Conservation (phyloP, 2,797 vertebrate species). For the Lutjanus campechanus region DNA sequence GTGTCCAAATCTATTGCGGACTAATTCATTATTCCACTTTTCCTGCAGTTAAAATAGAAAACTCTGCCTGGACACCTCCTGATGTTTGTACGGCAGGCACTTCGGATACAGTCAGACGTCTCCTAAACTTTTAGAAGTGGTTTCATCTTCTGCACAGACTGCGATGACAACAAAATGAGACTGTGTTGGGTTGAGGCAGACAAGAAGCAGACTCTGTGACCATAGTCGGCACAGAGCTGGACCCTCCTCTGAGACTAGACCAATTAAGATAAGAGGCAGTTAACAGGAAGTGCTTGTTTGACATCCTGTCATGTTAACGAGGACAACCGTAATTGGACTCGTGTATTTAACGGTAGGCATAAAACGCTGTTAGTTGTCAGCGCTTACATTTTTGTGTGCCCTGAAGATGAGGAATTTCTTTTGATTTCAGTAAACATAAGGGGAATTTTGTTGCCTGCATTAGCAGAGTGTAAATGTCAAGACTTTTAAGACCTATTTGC, state of each 20-base stretch:
- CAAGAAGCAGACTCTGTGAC: constrained; percentile 78
- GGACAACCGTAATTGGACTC: constrained; percentile 78
- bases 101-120: constrained; percentile 36
- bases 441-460: constrained; percentile 6
- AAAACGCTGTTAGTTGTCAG: constrained; percentile 73
- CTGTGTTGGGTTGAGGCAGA: constrained; percentile 65
- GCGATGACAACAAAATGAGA: constrained; percentile 72
- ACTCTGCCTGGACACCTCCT: neutral
- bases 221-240: constrained; percentile 58
- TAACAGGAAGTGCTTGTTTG: constrained; percentile 90
- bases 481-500: constrained; percentile 35
- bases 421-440: constrained; percentile 45
- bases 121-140: constrained; percentile 26
- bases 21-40: neutral
- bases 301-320: constrained; percentile 87
- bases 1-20: too few relatives aligned
- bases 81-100: too few relatives aligned
- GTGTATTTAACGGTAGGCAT: constrained; percentile 77
- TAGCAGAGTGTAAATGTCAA: constrained; percentile 31
- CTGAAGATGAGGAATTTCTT: constrained; percentile 29
- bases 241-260: constrained; percentile 81
- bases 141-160: neutral
- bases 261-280: constrained; percentile 88
- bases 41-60: neutral
- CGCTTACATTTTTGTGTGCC: constrained; percentile 19